Base-by-base conservation (phyloP, 2,888 invertebrate species). In the Desoria tigrina region DNA sequence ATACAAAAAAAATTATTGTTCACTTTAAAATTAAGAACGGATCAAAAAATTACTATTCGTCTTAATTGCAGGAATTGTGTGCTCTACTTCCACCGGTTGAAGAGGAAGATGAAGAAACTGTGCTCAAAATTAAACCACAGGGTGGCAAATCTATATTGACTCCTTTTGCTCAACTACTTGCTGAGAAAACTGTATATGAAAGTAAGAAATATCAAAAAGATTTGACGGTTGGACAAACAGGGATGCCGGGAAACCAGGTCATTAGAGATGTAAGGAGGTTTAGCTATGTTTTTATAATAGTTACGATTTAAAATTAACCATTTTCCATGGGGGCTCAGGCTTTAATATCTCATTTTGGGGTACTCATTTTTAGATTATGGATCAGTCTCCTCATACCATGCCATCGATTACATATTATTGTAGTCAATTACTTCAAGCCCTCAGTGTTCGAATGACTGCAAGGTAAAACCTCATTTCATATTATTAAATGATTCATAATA, bases 381-480 rank as follows among this genome's bases (percentile, higher is more conserved):
- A 75, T 42, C 58, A 69, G 1, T 75, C 74, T n/a, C 74, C 74
- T 3, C 73, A 75, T 54, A 73, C 74, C 18, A 75, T 75, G 74
- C 74, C 74, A 14, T 73, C 73, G 0, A 45, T 72, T n/a, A 69
- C 70, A 16, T 75, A 71, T 45, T 75, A 66, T 42, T 67, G 69
- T 37, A 60, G 66, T 6, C 70, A 73, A 53, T 60, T 75, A 21
- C 45, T 75, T 16, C 57, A 57, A 28, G 11, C 61, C 23, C 49
- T 66, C 37, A 67, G 65, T 51, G 21, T 18, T 4, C 61, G 51
- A n/a, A 21, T 24, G 18, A 61, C 27, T n/a, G 53, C 61, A 14
- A 28, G 55, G 55, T 55, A 21, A 7, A 23, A 16, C 4, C 45
- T 51, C 6, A 7, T 32, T 32, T 32, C 32, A 11, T 7, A 32